Conservation (phyloP, 2,888 invertebrate genomes). For the Ferdinandea cuprea region DNA sequence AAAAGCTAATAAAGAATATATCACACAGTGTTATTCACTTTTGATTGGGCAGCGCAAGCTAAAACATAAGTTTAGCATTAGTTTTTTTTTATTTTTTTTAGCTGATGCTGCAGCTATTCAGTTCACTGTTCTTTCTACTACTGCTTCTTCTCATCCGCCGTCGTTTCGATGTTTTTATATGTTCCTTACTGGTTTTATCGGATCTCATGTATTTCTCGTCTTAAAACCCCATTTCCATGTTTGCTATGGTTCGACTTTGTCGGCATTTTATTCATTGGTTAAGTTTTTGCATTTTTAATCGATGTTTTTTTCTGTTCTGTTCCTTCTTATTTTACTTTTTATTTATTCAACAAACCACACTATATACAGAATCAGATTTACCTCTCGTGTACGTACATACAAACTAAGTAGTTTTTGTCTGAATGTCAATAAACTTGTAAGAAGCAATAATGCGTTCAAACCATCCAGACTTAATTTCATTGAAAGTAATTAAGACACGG, state of each 20-base stretch:
- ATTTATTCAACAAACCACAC: conserved; percentile 60
- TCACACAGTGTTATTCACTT: conserved; percentile 54
- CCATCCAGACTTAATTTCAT: conserved; percentile 17
- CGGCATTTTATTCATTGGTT: conserved; percentile 68
- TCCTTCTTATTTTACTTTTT: conserved; percentile 44
- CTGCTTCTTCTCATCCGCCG: conserved; percentile 12
- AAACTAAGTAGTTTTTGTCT: conserved; percentile 11
- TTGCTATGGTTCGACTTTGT: conserved; percentile 54
- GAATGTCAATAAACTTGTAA: conserved; percentile 28
- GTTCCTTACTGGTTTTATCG: conserved; percentile 61
- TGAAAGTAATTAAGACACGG: conserved; percentile 52
- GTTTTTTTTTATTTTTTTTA: conserved; percentile 19
- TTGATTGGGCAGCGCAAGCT: conserved; percentile 59
- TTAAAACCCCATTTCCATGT: conserved; percentile 60
- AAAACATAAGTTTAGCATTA: conserved; percentile 39
- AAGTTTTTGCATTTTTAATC: conserved; percentile 68
- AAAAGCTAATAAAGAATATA: conserved; percentile 72
- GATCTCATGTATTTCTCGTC: conserved; percentile 42
- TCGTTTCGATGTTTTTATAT: conserved; percentile 35
- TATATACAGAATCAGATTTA: conserved; percentile 18
- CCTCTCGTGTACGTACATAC: not conserved
- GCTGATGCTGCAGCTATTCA: conserved; percentile 55
- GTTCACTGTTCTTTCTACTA: conserved; percentile 11
- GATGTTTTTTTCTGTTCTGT: conserved; percentile 31
- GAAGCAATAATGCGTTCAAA: conserved; percentile 40